A percentile compares a stretch with the other conserved stretches of the same genome.
These are phyloP conservation scores for Embidobia sp. DNA, from an alignment of 2,888 invertebrate genomes.

Conservation along the genomic window DNA sequence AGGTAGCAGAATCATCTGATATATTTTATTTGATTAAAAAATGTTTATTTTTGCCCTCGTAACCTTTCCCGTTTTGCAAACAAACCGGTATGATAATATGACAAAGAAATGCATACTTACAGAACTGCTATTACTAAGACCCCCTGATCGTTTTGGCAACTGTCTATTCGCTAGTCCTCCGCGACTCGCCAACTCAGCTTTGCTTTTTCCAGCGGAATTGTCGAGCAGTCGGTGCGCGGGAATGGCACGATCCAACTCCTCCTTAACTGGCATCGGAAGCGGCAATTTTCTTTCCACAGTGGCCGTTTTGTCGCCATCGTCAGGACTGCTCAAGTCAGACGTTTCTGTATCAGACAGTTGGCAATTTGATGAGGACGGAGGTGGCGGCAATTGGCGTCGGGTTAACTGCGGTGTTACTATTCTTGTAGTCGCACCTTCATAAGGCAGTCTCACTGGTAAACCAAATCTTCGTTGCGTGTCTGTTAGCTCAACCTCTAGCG, in stretches of 20 bases:
- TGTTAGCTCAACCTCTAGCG: conserved; percentile 78
- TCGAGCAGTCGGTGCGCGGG: conserved; percentile 94
- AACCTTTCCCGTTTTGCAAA: no score
- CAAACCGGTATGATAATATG: no score
- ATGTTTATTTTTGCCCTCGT: no score
- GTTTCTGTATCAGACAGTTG: conserved; percentile 91
- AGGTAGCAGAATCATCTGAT: no score
- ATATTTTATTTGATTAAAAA: no score
- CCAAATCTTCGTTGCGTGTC: conserved; percentile 95
- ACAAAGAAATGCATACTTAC: conserved; percentile 75
- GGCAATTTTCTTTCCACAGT: conserved; percentile 88
- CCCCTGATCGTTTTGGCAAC: conserved; percentile 83
- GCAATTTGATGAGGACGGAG: conserved; percentile 79
- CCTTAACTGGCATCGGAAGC: conserved; percentile 77
- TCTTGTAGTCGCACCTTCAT: conserved; percentile 88
- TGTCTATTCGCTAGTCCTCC: conserved; percentile 89
- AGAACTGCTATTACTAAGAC: conserved; percentile 86
- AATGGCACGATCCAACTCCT: conserved; percentile 93
- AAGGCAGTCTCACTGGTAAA: conserved; percentile 90
- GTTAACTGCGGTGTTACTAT: conserved; percentile 90
- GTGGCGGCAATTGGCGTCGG: conserved; percentile 88
- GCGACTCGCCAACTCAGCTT: conserved; percentile 92
- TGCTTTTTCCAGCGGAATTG: conserved; percentile 91
- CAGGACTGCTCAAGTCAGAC: conserved; percentile 90
- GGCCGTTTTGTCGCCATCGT: conserved; percentile 89